Conservation (phyloP, 2,888 invertebrate genomes). For the Eustalomyia histrio region DNA sequence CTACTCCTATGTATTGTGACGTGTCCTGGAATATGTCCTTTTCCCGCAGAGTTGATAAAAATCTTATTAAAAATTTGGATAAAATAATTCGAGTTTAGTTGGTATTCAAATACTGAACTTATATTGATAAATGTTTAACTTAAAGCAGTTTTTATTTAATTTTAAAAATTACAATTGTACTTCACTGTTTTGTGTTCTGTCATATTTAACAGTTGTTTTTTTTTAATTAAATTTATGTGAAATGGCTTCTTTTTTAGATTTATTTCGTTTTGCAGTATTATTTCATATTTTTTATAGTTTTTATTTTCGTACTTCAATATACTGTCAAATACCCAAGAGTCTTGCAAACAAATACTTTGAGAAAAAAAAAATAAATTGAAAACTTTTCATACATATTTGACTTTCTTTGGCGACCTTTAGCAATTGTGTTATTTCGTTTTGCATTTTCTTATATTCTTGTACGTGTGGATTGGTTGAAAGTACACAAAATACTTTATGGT, state of each 20-base stretch:
- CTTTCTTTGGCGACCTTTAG: constrained; percentile 9
- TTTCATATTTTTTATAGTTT: not conserved
- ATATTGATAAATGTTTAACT: too few relatives aligned
- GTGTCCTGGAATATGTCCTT: too few relatives aligned
- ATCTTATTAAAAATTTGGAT: too few relatives aligned
- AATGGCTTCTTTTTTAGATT: not conserved
- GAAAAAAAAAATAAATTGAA: not conserved
- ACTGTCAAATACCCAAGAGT: not conserved
- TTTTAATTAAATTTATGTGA: not conserved
- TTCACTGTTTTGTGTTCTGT: not conserved
- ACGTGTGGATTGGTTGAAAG: not conserved
- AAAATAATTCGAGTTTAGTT: too few relatives aligned
- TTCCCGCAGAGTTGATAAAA: too few relatives aligned
- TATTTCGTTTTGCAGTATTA: not conserved
- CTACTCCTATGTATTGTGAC: too few relatives aligned
- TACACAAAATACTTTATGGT: constrained; percentile 2
- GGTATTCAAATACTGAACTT: too few relatives aligned
- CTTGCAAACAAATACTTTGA: not conserved
- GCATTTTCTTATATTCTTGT: not conserved
- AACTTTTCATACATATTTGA: constrained; percentile 4
- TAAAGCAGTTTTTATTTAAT: too few relatives aligned
- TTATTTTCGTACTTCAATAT: not conserved
- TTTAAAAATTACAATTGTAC: too few relatives aligned
- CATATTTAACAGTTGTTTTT: not conserved
- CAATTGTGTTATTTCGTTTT: not conserved